These are phyloP conservation scores for Alviniconcha marisindica DNA, from an alignment of 1,140 invertebrate species.

Conservation along the genomic window DNA sequence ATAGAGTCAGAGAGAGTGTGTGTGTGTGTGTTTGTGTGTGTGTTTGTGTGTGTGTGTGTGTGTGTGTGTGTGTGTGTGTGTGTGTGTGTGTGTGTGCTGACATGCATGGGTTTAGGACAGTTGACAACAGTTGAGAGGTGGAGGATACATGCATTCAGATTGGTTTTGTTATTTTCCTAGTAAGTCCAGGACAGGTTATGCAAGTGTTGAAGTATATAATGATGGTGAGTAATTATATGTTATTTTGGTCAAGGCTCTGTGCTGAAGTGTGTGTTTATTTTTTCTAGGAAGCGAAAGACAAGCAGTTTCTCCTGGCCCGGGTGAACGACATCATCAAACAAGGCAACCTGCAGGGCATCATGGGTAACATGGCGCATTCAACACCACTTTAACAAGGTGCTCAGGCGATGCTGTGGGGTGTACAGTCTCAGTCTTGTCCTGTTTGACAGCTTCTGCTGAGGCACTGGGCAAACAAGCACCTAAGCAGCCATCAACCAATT, in stretches of 20 bases:
- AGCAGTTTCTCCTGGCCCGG: slow-evolving; percentile 90
- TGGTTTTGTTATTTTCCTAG: too few species aligned
- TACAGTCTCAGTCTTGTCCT: too few species aligned
- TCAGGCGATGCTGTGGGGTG: too few species aligned
- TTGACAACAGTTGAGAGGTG: too few species aligned
- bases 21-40: background rate
- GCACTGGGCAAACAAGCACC: too few species aligned
- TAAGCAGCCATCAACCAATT: too few species aligned
- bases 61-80: background rate
- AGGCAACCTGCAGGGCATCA: slow-evolving; percentile 37
- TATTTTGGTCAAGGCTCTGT: too few species aligned
- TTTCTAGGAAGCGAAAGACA: slow-evolving; percentile 87
- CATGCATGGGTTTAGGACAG: background rate
- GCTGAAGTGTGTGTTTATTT: background rate
- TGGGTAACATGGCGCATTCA: background rate
- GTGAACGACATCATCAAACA: slow-evolving; percentile 75
- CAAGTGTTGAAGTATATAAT: background rate
- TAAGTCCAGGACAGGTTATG: too few species aligned
- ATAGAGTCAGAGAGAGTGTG: too few species aligned
- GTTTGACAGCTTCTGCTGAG: too few species aligned
- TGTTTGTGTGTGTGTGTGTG: background rate
- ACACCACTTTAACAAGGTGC: too few species aligned
- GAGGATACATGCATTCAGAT: too few species aligned
- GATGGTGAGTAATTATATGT: background rate
- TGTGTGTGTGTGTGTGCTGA: background rate